Evolutionary conservation across 2,888 invertebrate genomes (phyloP), one percentile per base, ranked within the genome.

Genomic region (Euzophera pinguis): DNA sequence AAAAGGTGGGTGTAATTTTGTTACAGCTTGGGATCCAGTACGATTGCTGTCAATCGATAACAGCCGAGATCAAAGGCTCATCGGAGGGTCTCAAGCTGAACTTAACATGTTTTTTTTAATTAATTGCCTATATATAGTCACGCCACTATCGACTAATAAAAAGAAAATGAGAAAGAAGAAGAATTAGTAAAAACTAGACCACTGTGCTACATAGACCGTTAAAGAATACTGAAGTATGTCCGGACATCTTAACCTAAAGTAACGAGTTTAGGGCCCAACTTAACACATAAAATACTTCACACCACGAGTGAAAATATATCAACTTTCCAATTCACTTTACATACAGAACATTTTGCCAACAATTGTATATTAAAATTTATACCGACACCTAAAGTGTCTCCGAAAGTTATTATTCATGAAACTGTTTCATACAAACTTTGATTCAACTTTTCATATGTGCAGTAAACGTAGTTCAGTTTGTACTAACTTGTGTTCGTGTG

Each of bases 321-420:
- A 13, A 43, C 13, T 29, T 29, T 29, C 43, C 8, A 43, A 43
- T 43, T 29, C 43, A 43, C 27, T 43, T 43, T 17, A 16, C 27
- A 29, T 12, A 29, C 41, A n/a, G 41, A 10, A 43, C 29, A 6
- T 29, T 29, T 29, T 12, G 43, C 43, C 43, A 43, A 43, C 29
- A 43, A 29, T 43, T 43, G 43, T 29, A 13, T 43, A 29, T 43
- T 43, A 29, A 43, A 43, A 43, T 43, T 43, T 43, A 43, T 43
- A 43, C 43, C 9, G 29, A 43, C 43, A 43, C 12, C 42, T 12
- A 22, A 43, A 43, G 13, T 43, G 43, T 43, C 43, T 29, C 13
- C 9, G 29, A 41, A 41, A 9, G 41, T 41, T 29, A 27, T 43
- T 43, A 43, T 43, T 43, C 43, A 43, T 29, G 43, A 43, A 43